Evolutionary conservation across 2,888 invertebrate species (phyloP).

Genomic region (Acheta domesticus): DNA sequence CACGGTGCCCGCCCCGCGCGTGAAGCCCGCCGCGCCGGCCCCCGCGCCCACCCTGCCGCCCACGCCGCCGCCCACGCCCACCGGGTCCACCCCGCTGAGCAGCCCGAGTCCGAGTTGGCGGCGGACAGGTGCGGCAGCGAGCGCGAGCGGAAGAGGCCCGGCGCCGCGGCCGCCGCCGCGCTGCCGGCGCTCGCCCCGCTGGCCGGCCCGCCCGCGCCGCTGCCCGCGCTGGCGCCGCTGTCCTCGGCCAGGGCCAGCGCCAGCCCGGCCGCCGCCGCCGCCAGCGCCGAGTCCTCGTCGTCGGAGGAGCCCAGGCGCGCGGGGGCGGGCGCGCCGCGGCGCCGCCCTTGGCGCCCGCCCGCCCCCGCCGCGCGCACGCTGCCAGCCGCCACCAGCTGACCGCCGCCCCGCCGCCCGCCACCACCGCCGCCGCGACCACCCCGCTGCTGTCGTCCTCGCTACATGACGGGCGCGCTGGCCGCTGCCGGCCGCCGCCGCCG

Average conservation of each 20-base stretch:
- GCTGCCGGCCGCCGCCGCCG: constrained; percentile 36
- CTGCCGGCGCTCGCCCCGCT: background rate
- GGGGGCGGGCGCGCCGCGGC: constrained; percentile 32
- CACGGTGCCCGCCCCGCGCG: constrained; percentile 47
- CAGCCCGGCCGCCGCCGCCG: constrained; percentile 22
- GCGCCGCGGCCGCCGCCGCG: constrained; percentile 45
- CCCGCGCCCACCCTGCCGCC: constrained; percentile 43
- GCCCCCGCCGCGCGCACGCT: constrained; percentile 47
- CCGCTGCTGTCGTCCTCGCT: constrained; percentile 8
- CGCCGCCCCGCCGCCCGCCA: background rate
- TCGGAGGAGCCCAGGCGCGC: constrained; percentile 33
- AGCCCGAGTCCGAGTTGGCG: constrained; percentile 49
- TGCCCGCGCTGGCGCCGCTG: constrained; percentile 50
- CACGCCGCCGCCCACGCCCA: constrained; percentile 46
- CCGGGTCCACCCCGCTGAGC: constrained; percentile 43
- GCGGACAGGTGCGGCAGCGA: constrained; percentile 60
- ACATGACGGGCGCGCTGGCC: constrained; percentile 19
- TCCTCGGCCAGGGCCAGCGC: constrained; percentile 49
- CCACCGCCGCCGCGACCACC: background rate
- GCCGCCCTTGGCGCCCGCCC: constrained; percentile 47
- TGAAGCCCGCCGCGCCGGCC: constrained; percentile 45
- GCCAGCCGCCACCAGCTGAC: constrained; percentile 42
- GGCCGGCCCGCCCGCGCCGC: constrained; percentile 55
- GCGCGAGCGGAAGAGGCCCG: constrained; percentile 60
- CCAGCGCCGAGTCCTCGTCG: constrained; percentile 36